Base-by-base conservation (phyloP, 2,797 vertebrate genomes). In the Gymnodraco acuticeps region DNA sequence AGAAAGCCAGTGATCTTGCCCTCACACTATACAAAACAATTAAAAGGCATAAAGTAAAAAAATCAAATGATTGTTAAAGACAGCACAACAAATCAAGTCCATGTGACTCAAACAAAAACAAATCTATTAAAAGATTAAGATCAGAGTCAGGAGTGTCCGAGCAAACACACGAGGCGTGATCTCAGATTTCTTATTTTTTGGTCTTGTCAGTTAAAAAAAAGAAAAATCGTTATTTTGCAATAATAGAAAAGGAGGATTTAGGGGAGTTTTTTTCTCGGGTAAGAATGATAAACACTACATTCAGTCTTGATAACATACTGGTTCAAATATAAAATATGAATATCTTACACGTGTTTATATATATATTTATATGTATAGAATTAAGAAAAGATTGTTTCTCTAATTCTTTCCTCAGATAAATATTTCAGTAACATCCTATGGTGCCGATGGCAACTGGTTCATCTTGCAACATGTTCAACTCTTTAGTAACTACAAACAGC, bases 201-300 rank as follows among this genome's bases (percentile, higher is more conserved):
- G 96, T 96, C 94, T 96, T 93, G 88, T 95, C 69, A 92, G 93
- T 92, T 92, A 83, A 95, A 88, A 91, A 91, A 91, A 93, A 93
- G 67, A 62, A 63, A 53, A 73, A 42, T 92, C 92, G 88, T 86
- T 90, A 90, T 90, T 90, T 94, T 90, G 58, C 54, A 81, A 83
- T 73, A 76, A 88, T 71, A 94, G 4, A 95, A 86, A 86, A 87
- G 93, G 92, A 86, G 88, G 81, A 90, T 90, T 95, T 48, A 42
- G 66, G 90, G 89, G 85, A 77, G 53, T 82, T 86, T 82, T 93
- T 87, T 90, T 43, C 3, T 88, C 91, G 69, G 61, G 92, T 93
- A 94, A 94, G 93, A 85, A 94, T 93, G 92, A 94, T 90, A 93
- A 96, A 95, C 94, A 95, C 95, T 96, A 95, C 96, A 96, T 95